phyloP scores from a whole-genome alignment of 2,888 invertebrate species.

The Nephrotoma guestfalica region DNA sequence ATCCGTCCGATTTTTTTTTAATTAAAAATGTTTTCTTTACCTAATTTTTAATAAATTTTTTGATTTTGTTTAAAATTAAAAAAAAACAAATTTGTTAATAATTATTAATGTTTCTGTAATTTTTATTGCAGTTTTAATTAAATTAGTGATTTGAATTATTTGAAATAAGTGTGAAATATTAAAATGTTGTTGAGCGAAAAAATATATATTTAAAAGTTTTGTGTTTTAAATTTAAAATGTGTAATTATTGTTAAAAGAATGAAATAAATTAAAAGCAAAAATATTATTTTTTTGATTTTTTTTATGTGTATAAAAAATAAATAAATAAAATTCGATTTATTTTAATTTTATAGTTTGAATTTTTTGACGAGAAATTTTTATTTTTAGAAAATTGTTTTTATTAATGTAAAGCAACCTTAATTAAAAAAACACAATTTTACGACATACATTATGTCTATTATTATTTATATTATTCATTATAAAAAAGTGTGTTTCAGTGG shows the following conservation, averaged over 20 bases:
- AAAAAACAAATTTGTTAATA: background rate
- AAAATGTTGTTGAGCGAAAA: background rate
- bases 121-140: background rate
- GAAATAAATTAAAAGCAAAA: background rate
- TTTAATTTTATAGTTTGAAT: background rate
- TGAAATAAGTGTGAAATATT: background rate
- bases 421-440: background rate
- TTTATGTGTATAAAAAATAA: background rate
- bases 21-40: background rate
- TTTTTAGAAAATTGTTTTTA: background rate
- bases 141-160: background rate
- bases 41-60: background rate
- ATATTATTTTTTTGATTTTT: background rate
- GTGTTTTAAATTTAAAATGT: background rate
- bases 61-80: background rate
- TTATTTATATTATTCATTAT: background rate
- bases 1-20: slow-evolving; percentile 1
- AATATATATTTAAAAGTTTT: background rate
- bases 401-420: background rate
- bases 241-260: background rate
- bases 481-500: background rate
- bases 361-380: background rate
- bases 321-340: background rate
- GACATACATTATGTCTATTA: background rate
- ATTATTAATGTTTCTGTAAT: background rate